A percentile compares a stretch with the other conserved stretches of the same genome.
These are phyloP conservation scores for Uropetala carovei DNA, from an alignment of 2,888 invertebrate genomes.

Conservation along the genomic window DNA sequence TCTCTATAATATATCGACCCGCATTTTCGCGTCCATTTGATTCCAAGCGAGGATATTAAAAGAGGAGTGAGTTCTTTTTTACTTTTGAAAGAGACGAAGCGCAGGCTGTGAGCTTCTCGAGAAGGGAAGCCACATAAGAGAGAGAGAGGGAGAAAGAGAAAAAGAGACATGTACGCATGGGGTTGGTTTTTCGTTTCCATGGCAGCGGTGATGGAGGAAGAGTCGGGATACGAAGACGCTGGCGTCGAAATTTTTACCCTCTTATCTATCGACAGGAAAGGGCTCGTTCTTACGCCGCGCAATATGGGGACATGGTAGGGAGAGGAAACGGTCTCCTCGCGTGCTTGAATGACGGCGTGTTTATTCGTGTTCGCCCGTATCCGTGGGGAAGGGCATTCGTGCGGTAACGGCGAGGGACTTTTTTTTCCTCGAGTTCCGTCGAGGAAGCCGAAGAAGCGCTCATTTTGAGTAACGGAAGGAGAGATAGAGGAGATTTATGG, in stretches of 20 bases:
- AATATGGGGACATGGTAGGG: background rate
- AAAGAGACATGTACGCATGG: slow-evolving; percentile 26
- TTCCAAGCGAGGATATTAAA: slow-evolving; percentile 12
- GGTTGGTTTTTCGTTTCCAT: slow-evolving; percentile 45
- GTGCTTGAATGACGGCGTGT: slow-evolving; percentile 14
- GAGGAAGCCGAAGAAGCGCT: slow-evolving; percentile 15
- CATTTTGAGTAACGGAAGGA: slow-evolving; percentile 7
- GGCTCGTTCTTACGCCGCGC: background rate
- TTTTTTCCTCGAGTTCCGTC: background rate
- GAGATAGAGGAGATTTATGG: slow-evolving; percentile 1
- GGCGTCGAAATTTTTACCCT: slow-evolving; percentile 20
- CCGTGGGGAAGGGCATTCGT: background rate
- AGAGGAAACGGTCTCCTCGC: background rate
- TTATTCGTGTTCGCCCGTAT: slow-evolving; percentile 13
- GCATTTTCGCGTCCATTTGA: slow-evolving; percentile 49
- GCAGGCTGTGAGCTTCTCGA: background rate
- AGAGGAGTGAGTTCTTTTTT: background rate
- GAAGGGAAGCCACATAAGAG: background rate
- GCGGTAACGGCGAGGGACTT: background rate
- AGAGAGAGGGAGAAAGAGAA: background rate
- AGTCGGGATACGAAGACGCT: background rate
- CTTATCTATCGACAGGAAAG: background rate
- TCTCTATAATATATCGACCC: background rate
- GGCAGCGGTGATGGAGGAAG: slow-evolving; percentile 29
- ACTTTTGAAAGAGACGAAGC: slow-evolving; percentile 26